Conservation (phyloP, 2,888 invertebrate species). For the Steinernema scapterisci region DNA sequence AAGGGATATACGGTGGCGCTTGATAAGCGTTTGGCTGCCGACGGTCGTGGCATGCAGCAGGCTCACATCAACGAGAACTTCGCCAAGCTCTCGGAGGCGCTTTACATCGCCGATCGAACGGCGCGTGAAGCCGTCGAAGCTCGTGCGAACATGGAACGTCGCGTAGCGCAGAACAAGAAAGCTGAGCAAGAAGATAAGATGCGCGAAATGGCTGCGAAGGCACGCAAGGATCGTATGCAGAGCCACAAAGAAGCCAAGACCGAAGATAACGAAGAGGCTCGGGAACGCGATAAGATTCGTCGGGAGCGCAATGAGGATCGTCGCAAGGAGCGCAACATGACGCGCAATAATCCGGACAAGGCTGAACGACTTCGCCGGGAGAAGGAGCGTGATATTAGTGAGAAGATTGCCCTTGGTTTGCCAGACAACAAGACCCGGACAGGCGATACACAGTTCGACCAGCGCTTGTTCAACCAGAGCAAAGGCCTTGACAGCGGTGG, state of each 20-base stretch:
- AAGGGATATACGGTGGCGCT: conserved; percentile 86
- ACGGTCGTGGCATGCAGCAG: conserved; percentile 89
- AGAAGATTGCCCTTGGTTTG: conserved; percentile 94
- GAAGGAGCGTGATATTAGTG: conserved; percentile 93
- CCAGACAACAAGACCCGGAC: conserved; percentile 76
- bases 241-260: conserved; percentile 35
- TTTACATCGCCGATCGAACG: conserved; percentile 95
- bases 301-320: conserved; percentile 64
- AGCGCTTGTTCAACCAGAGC: conserved; percentile 88
- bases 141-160: conserved; percentile 90
- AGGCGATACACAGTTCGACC: conserved; percentile 78
- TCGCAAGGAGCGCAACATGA: conserved; percentile 83
- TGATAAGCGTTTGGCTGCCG: conserved; percentile 95
- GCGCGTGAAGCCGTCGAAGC: conserved; percentile 97
- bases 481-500: conserved; percentile 86
- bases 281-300: conserved; percentile 80
- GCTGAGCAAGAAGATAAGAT: conserved; percentile 78
- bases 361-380: conserved; percentile 82
- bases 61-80: conserved; percentile 97
- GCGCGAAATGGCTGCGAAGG: conserved; percentile 88
- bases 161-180: conserved; percentile 94
- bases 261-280: conserved; percentile 16
- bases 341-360: conserved; percentile 91
- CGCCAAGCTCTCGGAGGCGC: conserved; percentile 93
- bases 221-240: conserved; percentile 81